These are phyloP conservation scores for Bhutanitis thaidina DNA, from an alignment of 2,888 invertebrate species.

Conservation along the genomic window DNA sequence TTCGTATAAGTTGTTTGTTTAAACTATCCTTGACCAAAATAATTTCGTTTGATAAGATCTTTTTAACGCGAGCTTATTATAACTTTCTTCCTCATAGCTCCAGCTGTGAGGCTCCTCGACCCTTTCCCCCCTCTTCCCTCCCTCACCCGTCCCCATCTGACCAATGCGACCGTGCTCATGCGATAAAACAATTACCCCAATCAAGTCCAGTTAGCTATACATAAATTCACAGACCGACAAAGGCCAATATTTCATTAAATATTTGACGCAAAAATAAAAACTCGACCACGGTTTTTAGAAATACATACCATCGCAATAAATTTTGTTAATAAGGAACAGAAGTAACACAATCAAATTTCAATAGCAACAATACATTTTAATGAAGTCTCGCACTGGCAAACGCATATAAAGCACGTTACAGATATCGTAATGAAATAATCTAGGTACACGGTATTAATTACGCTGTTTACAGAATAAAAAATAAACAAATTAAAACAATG, in stretches of 20 bases:
- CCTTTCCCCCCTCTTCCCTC: slow-evolving; percentile 28
- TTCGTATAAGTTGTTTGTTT: slow-evolving; percentile 49
- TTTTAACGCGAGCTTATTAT: slow-evolving; percentile 62
- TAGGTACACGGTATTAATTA: slow-evolving; percentile 21
- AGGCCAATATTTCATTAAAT: slow-evolving; percentile 25
- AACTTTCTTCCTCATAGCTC: slow-evolving; percentile 59
- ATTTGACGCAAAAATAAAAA: slow-evolving; percentile 16
- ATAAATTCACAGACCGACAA: slow-evolving; percentile 45
- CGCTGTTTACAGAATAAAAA: slow-evolving; percentile 29
- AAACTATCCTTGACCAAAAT: slow-evolving; percentile 72
- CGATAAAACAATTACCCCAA: slow-evolving; percentile 78
- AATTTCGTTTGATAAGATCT: slow-evolving; percentile 68
- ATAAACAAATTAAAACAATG: slow-evolving; percentile 44
- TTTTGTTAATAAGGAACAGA: slow-evolving; percentile 6
- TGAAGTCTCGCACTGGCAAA: slow-evolving; percentile 1
- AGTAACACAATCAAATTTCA: neutral
- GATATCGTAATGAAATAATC: slow-evolving; percentile 18
- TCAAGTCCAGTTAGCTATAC: slow-evolving; percentile 55
- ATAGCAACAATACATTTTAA: slow-evolving; percentile 4
- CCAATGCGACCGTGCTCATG: slow-evolving; percentile 63
- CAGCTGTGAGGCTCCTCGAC: slow-evolving; percentile 47
- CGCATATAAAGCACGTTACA: slow-evolving; percentile 12
- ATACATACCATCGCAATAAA: slow-evolving; percentile 17
- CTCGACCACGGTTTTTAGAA: slow-evolving; percentile 20
- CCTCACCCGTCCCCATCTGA: slow-evolving; percentile 34